phyloP scores from a whole-genome alignment of 1,140 invertebrate genomes.

The Rhyzopertha dominica region DNA sequence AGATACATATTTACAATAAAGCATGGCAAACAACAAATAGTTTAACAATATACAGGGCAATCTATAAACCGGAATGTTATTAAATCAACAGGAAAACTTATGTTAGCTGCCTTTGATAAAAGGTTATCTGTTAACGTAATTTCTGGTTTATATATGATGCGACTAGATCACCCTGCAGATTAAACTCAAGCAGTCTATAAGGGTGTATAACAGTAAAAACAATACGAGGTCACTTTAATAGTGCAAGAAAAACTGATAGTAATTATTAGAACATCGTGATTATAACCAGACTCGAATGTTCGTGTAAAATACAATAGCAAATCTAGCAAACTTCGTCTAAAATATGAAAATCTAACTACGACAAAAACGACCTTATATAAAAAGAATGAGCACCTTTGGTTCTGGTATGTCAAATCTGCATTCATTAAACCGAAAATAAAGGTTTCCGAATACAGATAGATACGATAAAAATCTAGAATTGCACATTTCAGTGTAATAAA shows the following conservation, averaged over 20 bases:
- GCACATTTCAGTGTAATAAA: conserved; percentile 25
- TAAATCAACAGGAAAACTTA: conserved; percentile 7
- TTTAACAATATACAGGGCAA: conserved; percentile 19
- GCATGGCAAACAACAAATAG: conserved; percentile 25
- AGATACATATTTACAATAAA: conserved; percentile 32
- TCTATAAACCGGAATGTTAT: conserved; percentile 9
- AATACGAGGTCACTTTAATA: conserved; percentile 11
- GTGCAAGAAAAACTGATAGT: neutral
- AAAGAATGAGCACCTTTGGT: conserved; percentile 37
- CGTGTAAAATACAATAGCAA: conserved; percentile 1
- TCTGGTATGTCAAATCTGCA: conserved; percentile 21
- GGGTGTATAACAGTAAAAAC: conserved; percentile 9
- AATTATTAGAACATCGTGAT: conserved; percentile 8
- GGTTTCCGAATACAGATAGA: neutral
- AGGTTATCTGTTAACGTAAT: conserved; percentile 9
- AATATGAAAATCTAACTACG: conserved; percentile 5
- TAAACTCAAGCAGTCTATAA: no score
- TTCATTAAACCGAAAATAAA: conserved; percentile 14
- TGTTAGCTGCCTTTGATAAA: no score
- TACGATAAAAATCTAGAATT: conserved; percentile 24
- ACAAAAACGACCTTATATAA: conserved; percentile 25
- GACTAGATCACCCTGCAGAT: no score
- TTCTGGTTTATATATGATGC: conserved; percentile 12
- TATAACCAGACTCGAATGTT: conserved; percentile 6
- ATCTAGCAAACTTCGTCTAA: conserved; percentile 13